Evolutionary conservation across 2,888 invertebrate species (phyloP).

Genomic region (Odontothrips loti): DNA sequence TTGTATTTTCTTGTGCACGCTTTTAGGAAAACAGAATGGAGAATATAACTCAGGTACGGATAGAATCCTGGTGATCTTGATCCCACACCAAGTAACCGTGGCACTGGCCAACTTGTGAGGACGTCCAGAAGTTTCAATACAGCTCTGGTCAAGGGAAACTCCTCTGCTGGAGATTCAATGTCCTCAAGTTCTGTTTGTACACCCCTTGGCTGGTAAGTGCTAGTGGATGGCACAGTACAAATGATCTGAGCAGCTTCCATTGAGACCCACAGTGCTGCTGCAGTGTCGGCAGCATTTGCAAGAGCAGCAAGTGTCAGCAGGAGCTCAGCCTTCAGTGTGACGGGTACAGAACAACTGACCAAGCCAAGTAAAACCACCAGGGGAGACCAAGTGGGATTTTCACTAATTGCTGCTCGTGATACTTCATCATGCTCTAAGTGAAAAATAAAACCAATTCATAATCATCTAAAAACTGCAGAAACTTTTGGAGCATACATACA

Average conservation of each 20-base stretch:
- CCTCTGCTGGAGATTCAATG: slow-evolving; percentile 84
- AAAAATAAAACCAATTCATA: slow-evolving; percentile 30
- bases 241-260: slow-evolving; percentile 78
- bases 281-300: slow-evolving; percentile 70
- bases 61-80: slow-evolving; percentile 77
- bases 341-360: slow-evolving; percentile 80
- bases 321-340: slow-evolving; percentile 78
- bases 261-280: slow-evolving; percentile 78
- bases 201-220: slow-evolving; percentile 57
- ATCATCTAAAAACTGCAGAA: background rate
- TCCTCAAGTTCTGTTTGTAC: slow-evolving; percentile 80
- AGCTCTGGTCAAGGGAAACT: slow-evolving; percentile 81
- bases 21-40: slow-evolving; percentile 73
- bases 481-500: background rate
- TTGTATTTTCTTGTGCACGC: slow-evolving; percentile 78
- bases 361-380: slow-evolving; percentile 75
- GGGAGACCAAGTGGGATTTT: slow-evolving; percentile 84
- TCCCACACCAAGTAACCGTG: slow-evolving; percentile 75
- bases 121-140: slow-evolving; percentile 70
- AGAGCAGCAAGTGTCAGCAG: slow-evolving; percentile 74
- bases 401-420: slow-evolving; percentile 75
- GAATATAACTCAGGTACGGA: slow-evolving; percentile 80
- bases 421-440: slow-evolving; percentile 63
- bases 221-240: slow-evolving; percentile 60
- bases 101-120: slow-evolving; percentile 67